Evolutionary conservation across 2,113 vertebrate species (phyloP), one percentile per base, ranked within the genome.

Genomic region (Glaucomys volans): DNA sequence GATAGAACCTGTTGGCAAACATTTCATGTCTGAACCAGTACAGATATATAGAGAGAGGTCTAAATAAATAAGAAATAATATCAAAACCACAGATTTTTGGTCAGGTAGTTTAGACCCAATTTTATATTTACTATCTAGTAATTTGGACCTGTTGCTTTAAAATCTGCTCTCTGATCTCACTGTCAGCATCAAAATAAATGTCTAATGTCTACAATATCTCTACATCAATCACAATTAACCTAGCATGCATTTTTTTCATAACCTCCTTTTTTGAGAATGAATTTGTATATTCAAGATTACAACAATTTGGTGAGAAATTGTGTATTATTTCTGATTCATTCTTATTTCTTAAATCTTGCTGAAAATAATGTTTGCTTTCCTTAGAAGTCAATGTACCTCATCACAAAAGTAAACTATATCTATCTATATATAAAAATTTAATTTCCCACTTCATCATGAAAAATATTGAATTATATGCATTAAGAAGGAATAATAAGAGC

Each of bases 1-100:
- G 94, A 89, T 75, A 94, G 75, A 85, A 67, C 42, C 90, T 62
- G 40, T 28, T 92, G 74, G 35, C 32, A 72, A 89, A 72, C 7
- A 76, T 82, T 81, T 95, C 50, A 52, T 79, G 2, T 54, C 20
- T 77, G 4, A 42, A 37, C 6, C 52, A 67, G 22, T 37, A 26
- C 50, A 87, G 17, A 77, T 40, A 59, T 77, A 10, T 2, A 93
- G 6, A 28, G 13, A 74, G 20, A 72, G 4, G 18, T 59, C 30
- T 76, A 77, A 72, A 40, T 89, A 5, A 59, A 22, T n/a, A 89
- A 50, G 10, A 66, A 74, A 32, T 92, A 81, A 92, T 2, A 80
- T 17, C 8, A 16, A 37, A 42, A 7, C 12, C 4, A 12, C 35
- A 28, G 1, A 77, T 57, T 92, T 81, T n/a, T 35, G 8, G 28